phyloP scores from a whole-genome alignment of 2,888 invertebrate genomes.

The Cyclophora albipunctata region DNA sequence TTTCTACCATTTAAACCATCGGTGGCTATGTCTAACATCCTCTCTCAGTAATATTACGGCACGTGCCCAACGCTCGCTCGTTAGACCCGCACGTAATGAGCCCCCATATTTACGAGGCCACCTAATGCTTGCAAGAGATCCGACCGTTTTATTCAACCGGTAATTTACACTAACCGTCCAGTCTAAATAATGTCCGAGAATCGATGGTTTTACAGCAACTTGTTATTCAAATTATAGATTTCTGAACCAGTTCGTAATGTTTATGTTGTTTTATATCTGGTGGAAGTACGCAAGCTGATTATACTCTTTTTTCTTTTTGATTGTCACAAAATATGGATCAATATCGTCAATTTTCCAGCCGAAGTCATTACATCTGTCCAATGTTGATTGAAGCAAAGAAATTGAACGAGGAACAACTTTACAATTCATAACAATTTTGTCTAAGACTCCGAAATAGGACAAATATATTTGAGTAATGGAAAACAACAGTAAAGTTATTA shows the following conservation, averaged over 20 bases:
- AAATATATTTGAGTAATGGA: too few species aligned
- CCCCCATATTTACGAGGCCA: conserved; percentile 52
- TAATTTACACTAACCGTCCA: conserved; percentile 24
- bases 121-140: conserved; percentile 37
- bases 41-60: conserved; percentile 33
- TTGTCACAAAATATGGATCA: too few species aligned
- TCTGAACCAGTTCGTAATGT: conserved; percentile 1
- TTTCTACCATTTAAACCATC: not conserved
- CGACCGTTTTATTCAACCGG: conserved; percentile 21
- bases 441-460: too few species aligned
- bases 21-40: conserved; percentile 23
- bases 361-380: too few species aligned
- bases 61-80: conserved; percentile 47
- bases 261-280: too few species aligned
- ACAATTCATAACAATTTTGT: too few species aligned
- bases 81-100: conserved; percentile 54
- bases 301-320: too few species aligned
- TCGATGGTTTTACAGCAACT: conserved; percentile 12
- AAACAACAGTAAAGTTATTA: too few species aligned
- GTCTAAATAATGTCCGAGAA: conserved; percentile 15
- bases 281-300: too few species aligned
- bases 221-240: not conserved
- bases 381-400: too few species aligned
- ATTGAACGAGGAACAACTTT: too few species aligned
- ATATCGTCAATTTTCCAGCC: too few species aligned